These are phyloP conservation scores for Pseudolaguvia tuberculata DNA, from an alignment of 2,113 vertebrate species.

Conservation along the genomic window DNA sequence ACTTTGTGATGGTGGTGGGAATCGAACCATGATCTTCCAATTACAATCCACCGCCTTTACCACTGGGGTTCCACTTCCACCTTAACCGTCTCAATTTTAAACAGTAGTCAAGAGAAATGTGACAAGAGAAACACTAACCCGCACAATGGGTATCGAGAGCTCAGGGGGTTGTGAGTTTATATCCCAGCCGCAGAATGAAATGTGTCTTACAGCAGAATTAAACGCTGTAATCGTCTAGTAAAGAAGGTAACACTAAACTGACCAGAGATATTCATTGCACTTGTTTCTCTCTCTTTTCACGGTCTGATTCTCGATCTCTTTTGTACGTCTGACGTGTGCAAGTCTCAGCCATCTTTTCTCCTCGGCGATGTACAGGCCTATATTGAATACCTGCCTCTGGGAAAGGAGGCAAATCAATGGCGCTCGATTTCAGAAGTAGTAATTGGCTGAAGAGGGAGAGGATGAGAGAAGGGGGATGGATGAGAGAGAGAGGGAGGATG, in stretches of 20 bases:
- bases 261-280: too few relatives aligned
- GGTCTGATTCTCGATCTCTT: neutral
- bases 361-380: constrained; percentile 1
- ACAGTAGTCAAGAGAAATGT: too few relatives aligned
- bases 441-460: constrained; percentile 26
- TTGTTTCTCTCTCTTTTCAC: neutral
- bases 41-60: too few relatives aligned
- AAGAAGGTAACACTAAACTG: neutral
- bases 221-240: too few relatives aligned
- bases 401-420: constrained; percentile 27
- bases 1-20: too few relatives aligned
- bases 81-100: too few relatives aligned
- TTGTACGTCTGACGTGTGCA: neutral
- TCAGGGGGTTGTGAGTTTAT: too few relatives aligned
- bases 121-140: neutral
- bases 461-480: neutral
- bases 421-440: constrained; percentile 34
- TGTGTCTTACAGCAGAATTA: too few relatives aligned
- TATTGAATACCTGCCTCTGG: constrained; percentile 33
- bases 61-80: too few relatives aligned
- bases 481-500: constrained; percentile 10
- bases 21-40: too few relatives aligned
- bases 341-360: neutral
- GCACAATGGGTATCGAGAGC: too few relatives aligned
- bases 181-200: too few relatives aligned